phyloP scores from a whole-genome alignment of 2,113 vertebrate genomes.

The Cynoglossus semilaevis region DNA sequence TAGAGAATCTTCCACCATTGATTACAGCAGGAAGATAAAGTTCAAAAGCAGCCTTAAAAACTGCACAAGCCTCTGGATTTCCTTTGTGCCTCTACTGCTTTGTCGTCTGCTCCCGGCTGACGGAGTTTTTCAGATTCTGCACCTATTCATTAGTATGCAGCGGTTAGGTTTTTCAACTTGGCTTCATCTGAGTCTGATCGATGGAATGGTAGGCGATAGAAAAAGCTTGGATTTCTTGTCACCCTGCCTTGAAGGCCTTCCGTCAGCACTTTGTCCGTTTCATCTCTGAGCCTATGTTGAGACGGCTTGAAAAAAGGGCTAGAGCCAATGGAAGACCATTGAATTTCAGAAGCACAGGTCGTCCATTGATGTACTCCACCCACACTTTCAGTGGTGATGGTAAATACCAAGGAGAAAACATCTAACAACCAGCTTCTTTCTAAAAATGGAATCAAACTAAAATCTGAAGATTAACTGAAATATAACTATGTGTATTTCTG shows the following conservation, averaged over 20 bases:
- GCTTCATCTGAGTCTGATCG: conserved; percentile 54
- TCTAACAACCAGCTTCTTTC: no score
- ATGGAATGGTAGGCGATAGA: conserved; percentile 38
- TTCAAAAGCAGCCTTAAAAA: conserved; percentile 60
- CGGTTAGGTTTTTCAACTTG: conserved; percentile 12
- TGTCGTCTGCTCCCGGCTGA: conserved; percentile 17
- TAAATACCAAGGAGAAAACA: neutral
- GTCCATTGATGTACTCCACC: conserved; percentile 61
- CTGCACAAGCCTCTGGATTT: conserved; percentile 38
- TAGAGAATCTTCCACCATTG: conserved; percentile 28
- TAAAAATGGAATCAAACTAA: no score
- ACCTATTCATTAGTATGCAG: conserved; percentile 57
- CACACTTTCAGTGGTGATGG: conserved; percentile 28
- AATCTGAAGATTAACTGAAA: no score
- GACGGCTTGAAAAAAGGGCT: conserved; percentile 20
- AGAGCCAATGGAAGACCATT: neutral
- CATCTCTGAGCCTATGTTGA: conserved; percentile 56
- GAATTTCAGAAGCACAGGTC: conserved; percentile 31
- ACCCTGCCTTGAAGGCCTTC: conserved; percentile 64
- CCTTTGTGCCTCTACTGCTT: conserved; percentile 37
- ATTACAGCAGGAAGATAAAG: conserved; percentile 48
- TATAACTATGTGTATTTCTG: no score
- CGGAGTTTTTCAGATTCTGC: conserved; percentile 34
- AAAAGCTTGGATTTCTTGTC: conserved; percentile 47
- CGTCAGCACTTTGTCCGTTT: conserved; percentile 56